Percentiles rank a stretch among this genome's conserved stretches.
Conservation (phyloP, 2,113 vertebrate genomes). For the Nothoprocta pentlandii region DNA sequence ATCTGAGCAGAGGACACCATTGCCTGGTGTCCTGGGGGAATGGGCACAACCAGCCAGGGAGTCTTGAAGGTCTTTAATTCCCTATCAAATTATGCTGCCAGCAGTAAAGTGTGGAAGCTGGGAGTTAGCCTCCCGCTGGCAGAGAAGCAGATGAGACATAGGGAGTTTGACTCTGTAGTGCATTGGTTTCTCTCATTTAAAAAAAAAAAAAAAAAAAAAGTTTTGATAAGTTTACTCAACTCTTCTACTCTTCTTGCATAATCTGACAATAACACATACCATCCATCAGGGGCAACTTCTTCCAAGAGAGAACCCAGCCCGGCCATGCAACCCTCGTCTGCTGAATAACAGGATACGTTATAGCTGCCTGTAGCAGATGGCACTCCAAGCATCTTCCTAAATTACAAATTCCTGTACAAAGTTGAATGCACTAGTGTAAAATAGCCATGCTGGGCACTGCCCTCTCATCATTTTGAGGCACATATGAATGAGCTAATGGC, state of each 20-base stretch:
- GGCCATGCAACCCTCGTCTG: neutral
- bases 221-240: neutral
- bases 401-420: neutral
- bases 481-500: neutral
- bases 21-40: neutral
- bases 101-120: neutral
- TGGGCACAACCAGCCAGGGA: fast-evolving
- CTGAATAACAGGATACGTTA: neutral
- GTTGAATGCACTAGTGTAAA: neutral
- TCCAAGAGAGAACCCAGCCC: neutral
- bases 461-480: neutral
- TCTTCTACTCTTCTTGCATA: too few species aligned
- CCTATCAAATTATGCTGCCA: neutral
- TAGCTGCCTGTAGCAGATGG: neutral
- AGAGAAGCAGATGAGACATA: neutral
- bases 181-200: neutral
- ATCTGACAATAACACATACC: neutral
- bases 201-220: neutral
- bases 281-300: too few species aligned
- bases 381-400: neutral
- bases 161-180: neutral
- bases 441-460: neutral
- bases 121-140: neutral
- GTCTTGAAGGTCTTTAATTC: neutral
- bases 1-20: neutral